Evolutionary conservation across 2,888 invertebrate species (phyloP).

Genomic region (Latrodectus hesperus): DNA sequence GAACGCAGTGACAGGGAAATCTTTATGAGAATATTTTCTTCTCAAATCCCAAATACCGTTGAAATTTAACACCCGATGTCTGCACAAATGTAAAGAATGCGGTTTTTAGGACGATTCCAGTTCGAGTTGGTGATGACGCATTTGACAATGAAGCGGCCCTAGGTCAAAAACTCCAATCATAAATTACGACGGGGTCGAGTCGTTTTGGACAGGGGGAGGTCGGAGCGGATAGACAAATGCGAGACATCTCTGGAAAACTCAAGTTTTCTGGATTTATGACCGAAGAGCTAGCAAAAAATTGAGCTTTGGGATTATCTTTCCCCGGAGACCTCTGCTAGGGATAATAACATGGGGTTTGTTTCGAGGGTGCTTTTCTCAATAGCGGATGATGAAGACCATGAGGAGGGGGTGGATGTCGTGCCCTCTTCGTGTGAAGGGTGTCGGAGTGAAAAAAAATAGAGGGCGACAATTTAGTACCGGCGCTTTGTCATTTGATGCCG

Average conservation of each 20-base stretch:
- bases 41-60: too few species aligned
- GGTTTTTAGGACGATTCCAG: too few species aligned
- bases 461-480: constrained; percentile 28
- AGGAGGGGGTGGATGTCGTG: neutral
- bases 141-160: too few species aligned
- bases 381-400: neutral
- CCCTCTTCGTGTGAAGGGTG: too few species aligned
- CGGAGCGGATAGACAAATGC: neutral
- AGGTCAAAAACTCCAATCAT: too few species aligned
- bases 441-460: constrained; percentile 3
- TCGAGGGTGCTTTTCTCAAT: neutral
- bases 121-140: too few species aligned
- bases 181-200: too few species aligned
- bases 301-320: neutral
- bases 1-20: too few species aligned
- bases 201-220: too few species aligned
- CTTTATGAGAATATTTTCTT: too few species aligned
- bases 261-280: constrained; percentile 4
- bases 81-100: too few species aligned
- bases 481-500: constrained; percentile 22
- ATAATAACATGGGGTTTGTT: constrained; percentile 5
- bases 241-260: neutral
- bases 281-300: neutral
- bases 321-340: neutral
- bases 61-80: too few species aligned